A percentile compares a stretch with the other conserved stretches of the same genome.
Evolutionary conservation across 1,140 invertebrate species (phyloP).

Genomic region (Monochamus saltuarius): DNA sequence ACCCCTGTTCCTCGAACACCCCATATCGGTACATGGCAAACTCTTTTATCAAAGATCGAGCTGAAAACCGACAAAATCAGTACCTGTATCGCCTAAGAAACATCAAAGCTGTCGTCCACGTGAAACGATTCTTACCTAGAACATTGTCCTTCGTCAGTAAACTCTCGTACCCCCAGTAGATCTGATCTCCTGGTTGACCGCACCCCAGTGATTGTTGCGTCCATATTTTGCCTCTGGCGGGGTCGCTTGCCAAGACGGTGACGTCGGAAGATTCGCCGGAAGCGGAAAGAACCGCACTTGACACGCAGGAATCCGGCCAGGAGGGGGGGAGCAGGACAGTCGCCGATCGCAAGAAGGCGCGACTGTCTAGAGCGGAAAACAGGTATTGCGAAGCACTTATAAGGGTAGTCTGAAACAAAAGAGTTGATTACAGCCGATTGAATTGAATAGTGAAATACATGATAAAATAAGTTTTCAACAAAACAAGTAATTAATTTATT

Average conservation of each 20-base stretch:
- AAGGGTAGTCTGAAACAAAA: slow-evolving; percentile 54
- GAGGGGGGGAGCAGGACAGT: slow-evolving; percentile 57
- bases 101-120: not conserved
- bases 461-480: too few species aligned
- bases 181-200: slow-evolving; percentile 60
- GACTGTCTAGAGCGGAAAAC: slow-evolving; percentile 57
- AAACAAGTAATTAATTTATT: too few species aligned
- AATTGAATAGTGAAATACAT: too few species aligned
- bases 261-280: slow-evolving; percentile 56
- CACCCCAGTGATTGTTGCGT: slow-evolving; percentile 63
- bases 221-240: slow-evolving; percentile 57
- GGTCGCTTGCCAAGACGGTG: slow-evolving; percentile 55
- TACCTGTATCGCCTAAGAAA: not conserved
- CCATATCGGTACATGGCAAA: slow-evolving; percentile 71
- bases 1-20: slow-evolving; percentile 69
- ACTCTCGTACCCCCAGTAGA: slow-evolving; percentile 55
- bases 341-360: slow-evolving; percentile 56
- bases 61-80: slow-evolving; percentile 12
- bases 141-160: slow-evolving; percentile 38
- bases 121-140: slow-evolving; percentile 1
- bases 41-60: slow-evolving; percentile 57
- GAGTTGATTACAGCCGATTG: too few species aligned
- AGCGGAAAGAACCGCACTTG: slow-evolving; percentile 44
- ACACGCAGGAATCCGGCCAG: slow-evolving; percentile 57
- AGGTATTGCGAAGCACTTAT: slow-evolving; percentile 56